These are phyloP conservation scores for Paralvinella palmiformis DNA, from an alignment of 1,140 invertebrate genomes.

Conservation along the genomic window DNA sequence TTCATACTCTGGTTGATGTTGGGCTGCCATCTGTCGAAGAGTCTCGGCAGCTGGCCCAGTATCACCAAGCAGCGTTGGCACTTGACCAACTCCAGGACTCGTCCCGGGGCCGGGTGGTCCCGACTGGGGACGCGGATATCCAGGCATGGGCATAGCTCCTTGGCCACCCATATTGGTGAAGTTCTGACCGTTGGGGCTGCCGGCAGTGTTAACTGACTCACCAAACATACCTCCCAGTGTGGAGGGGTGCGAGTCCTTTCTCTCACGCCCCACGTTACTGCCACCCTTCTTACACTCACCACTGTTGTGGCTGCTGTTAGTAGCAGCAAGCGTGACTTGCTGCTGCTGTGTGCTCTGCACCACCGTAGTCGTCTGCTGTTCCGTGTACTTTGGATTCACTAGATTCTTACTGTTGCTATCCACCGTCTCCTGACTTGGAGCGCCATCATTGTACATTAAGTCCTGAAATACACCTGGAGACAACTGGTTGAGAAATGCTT, in stretches of 20 bases:
- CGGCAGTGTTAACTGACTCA: neutral
- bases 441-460: no score
- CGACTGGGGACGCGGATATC: conserved; percentile 22
- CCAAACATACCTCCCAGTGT: neutral
- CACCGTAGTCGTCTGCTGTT: conserved; percentile 35
- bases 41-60: conserved; percentile 81
- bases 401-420: conserved; percentile 71
- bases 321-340: neutral
- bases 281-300: conserved; percentile 25
- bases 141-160: neutral
- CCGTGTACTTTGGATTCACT: conserved; percentile 72
- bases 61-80: conserved; percentile 24
- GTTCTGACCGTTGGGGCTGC: neutral
- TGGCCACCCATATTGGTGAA: neutral
- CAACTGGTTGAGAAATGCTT: conserved; percentile 60
- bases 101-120: neutral
- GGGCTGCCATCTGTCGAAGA: conserved; percentile 90
- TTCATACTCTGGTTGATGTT: conserved; percentile 63
- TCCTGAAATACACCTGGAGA: no score
- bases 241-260: conserved; percentile 13
- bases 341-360: conserved; percentile 19
- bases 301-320: neutral
- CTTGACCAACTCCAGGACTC: conserved; percentile 22
- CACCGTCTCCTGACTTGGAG: conserved; percentile 77
- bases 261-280: conserved; percentile 8